Percentiles rank a stretch among this genome's conserved stretches.
Evolutionary conservation across 1,140 invertebrate species (phyloP).

Genomic region (Meloidogyne exigua): DNA sequence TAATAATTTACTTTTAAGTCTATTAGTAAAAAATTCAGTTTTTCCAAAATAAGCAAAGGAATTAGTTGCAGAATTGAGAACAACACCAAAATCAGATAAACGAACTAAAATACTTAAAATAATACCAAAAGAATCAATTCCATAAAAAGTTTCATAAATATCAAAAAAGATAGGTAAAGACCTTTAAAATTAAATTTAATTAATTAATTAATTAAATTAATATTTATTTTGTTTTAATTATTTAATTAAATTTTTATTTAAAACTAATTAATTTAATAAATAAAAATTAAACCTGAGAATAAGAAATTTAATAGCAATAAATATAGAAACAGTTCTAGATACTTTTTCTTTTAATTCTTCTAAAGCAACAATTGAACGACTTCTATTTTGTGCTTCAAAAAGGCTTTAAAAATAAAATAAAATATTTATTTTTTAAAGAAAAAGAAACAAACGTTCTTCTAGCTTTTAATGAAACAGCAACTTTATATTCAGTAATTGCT

Average conservation of each 20-base stretch:
- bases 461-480: constrained; percentile 45
- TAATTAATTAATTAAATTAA: too few species aligned
- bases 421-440: not conserved
- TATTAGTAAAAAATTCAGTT: constrained; percentile 31
- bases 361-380: constrained; percentile 44
- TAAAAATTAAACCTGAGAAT: constrained; percentile 38
- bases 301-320: constrained; percentile 50
- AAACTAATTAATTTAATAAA: not conserved
- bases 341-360: constrained; percentile 49
- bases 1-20: constrained; percentile 37
- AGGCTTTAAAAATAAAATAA: constrained; percentile 36
- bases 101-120: constrained; percentile 46
- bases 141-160: constrained; percentile 48
- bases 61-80: constrained; percentile 50
- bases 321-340: constrained; percentile 49
- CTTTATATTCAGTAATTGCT: constrained; percentile 50
- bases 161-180: constrained; percentile 51
- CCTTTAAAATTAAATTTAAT: constrained; percentile 23
- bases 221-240: too few species aligned
- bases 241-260: too few species aligned
- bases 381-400: constrained; percentile 49
- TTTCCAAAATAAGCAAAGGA: constrained; percentile 53
- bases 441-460: constrained; percentile 39
- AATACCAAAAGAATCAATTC: constrained; percentile 50
- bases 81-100: constrained; percentile 50